Percentiles rank a stretch among this genome's conserved stretches.
phyloP scores from a whole-genome alignment of 2,888 invertebrate species.

The Cataglyphis cursor region DNA sequence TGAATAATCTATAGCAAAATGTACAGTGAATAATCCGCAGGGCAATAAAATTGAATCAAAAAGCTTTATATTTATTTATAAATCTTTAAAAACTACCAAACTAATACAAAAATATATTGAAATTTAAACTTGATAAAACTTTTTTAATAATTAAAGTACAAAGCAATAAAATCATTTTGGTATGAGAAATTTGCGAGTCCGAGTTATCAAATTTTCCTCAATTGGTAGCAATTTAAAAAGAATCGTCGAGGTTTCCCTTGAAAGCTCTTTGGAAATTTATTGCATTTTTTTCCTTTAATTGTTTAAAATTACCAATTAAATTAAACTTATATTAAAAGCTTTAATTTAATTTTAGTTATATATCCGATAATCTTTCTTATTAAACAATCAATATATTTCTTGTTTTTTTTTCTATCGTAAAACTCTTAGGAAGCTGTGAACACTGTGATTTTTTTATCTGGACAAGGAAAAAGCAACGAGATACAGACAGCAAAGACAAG shows the following conservation, averaged over 20 bases:
- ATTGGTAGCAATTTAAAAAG: not conserved
- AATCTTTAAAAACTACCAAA: not conserved
- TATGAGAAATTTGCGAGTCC: not conserved
- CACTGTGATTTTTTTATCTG: slow-evolving; percentile 8
- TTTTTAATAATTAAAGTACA: not conserved
- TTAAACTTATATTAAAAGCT: not conserved
- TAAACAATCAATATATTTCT: not conserved
- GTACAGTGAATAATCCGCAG: not conserved
- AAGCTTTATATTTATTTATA: not conserved
- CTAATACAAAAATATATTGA: not conserved
- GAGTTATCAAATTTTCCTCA: not conserved
- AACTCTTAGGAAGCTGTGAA: slow-evolving; percentile 10
- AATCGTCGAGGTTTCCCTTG: not conserved
- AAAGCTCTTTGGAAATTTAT: not conserved
- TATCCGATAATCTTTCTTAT: not conserved
- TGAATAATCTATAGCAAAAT: not conserved
- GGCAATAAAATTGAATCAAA: not conserved
- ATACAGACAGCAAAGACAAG: not conserved
- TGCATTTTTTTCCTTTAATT: not conserved
- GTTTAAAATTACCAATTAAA: not conserved
- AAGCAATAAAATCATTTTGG: not conserved
- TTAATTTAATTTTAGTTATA: slow-evolving; percentile 5
- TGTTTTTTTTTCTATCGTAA: not conserved
- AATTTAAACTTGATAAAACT: not conserved
- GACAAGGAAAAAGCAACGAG: not conserved